Evolutionary conservation across 2,113 vertebrate genomes (phyloP), one percentile per base, ranked within the genome.

Genomic region (Neolamprologus kungweensis): DNA sequence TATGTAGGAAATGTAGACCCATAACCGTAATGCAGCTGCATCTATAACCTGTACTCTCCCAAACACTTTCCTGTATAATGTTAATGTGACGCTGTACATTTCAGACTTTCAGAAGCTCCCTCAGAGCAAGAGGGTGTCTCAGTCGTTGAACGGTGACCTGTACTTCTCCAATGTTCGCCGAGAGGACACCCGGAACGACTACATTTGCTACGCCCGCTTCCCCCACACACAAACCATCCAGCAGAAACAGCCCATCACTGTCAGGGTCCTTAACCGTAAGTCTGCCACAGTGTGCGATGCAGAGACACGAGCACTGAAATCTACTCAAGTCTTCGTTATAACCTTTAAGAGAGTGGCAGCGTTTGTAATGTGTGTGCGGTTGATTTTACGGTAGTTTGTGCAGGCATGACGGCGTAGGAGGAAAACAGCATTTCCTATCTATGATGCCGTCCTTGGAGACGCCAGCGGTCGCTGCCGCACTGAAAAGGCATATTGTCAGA

Each of bases 161-260:
- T 99, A 99, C 95, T 99, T 99, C 96, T 98, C 99, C 68, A 99
- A 99, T 42, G 97, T 99, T 5, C 96, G 96, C 90, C 95, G 93
- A 88, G 97, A 98, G 88, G 99, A 99, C 82, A 97, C 97, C 14
- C 96, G 98, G 10, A 98, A 96, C 19, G 98, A 99, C 96, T 99
- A 99, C 92, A 99, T 98, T 96, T 99, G 99, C 93, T 99, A 99
- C 37, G 99, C 99, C 81, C 97, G 99, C 91, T 99, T 99, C 97
- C 98, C 98, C 40, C 97, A 99, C 91, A 99, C 99, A 0, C 98
- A 99, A 95, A 99, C 99, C 88, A 99, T 99, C 94, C 99, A 99
- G 88, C 99, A 99, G 96, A 99, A 99, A 86, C 99, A 99, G 85
- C 99, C 99, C 42, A 99, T 99, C 95, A 97, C 97, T 85, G 96